Evolutionary conservation across 2,888 invertebrate species (phyloP), one percentile per base, ranked within the genome.

Genomic region (Eristalinus aeneus): DNA sequence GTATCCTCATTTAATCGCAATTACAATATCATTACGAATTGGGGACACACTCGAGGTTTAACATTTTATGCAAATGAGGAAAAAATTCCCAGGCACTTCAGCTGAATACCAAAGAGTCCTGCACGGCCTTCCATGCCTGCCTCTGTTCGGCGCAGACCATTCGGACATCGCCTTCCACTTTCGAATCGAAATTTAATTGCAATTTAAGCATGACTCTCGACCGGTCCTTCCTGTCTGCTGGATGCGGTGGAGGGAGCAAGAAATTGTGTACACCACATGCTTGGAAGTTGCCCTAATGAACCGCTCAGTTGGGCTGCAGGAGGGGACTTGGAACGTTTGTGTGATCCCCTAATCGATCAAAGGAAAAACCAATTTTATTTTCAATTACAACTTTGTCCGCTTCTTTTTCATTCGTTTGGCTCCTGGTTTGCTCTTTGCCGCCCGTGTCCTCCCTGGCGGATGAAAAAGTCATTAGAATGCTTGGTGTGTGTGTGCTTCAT

Each of bases 141-240:
- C 34, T 34, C 39, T 12, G 27, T 64, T 5, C 27, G 16, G 6
- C 4, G 56, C 23, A n/a, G 22, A 11, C n/a, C 23, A 39, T 20
- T 63, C 22, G 31, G 22, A 56, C 65, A 32, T 31, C 31, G 64
- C 46, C 71, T 46, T 71, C 63, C 36, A 36, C 46, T 72, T 60
- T 65, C 27, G 67, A 85, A 81, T 85, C 81, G 76, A 85, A 81
- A 81, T 85, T 76, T 85, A 85, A 85, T 85, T 85, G 85, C 72
- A 68, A 81, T 85, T 85, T 85, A 76, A 81, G 81, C 76, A 81
- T 81, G 72, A 67, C 80, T 75, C 71, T 67, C 65, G 61, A 61
- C 16, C 31, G 63, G 68, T 68, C 69, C 53, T 54, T 68, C 69
- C 53, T 54, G 61, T 16, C 2, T 20, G 22, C 36, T 36, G 34